Evolutionary conservation across 2,797 vertebrate genomes (phyloP).

Genomic region (Sorex maritimensis): DNA sequence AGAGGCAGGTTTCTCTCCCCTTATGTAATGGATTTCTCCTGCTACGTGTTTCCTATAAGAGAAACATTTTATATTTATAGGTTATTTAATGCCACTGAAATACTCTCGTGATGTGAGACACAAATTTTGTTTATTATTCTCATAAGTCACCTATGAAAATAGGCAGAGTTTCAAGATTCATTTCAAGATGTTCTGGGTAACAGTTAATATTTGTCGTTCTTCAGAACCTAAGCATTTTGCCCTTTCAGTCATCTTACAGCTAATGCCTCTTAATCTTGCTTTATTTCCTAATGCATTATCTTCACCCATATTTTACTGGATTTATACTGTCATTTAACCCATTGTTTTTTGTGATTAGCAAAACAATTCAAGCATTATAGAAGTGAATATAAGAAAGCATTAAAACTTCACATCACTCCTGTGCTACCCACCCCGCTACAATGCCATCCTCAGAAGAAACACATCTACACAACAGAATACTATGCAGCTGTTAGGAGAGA

Average conservation of each 20-base stretch:
- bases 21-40: conserved; percentile 7
- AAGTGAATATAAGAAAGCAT: not conserved
- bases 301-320: not conserved
- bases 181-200: not conserved
- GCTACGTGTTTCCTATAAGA: not conserved
- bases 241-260: not conserved
- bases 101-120: not conserved
- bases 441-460: not conserved
- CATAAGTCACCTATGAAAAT: not conserved
- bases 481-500: too few relatives aligned
- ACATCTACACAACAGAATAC: too few relatives aligned
- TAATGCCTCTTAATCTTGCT: not conserved
- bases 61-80: not conserved
- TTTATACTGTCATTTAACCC: not conserved
- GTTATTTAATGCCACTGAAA: conserved; percentile 38
- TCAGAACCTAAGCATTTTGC: not conserved
- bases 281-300: not conserved
- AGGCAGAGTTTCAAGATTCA: not conserved
- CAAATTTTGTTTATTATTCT: too few relatives aligned
- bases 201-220: not conserved
- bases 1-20: not conserved
- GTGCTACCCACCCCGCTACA: not conserved
- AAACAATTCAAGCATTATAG: not conserved
- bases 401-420: not conserved
- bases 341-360: not conserved